Evolutionary conservation across 2,888 invertebrate genomes (phyloP), one percentile per base, ranked within the genome.

Genomic region (Aquatica leii): DNA sequence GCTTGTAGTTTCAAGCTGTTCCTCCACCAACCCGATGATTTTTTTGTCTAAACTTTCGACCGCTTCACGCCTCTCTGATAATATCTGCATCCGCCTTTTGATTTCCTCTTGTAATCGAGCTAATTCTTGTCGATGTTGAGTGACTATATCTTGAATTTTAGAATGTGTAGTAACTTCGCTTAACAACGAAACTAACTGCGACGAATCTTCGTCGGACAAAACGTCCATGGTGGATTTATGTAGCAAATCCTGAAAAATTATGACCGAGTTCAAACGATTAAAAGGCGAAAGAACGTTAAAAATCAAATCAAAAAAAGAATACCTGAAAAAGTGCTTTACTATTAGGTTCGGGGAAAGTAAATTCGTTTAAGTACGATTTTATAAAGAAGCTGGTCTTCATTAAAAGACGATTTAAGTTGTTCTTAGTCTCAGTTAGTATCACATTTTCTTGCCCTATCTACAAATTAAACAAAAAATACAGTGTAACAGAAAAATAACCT

Each of bases 51-150:
- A 84, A 71, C 87, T 84, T 74, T 90, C 88, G 60, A 92, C 88
- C 79, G 88, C 89, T 53, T 84, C 86, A 65, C 88, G 86, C 67
- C 88, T 86, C 18, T 88, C 86, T 43, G 87, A 86, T 18, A 86
- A 85, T 46, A 86, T 86, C 75, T 83, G 85, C 72, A 87, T 88
- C 73, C 86, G 87, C 59, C 81, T 86, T 76, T 85, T 86, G 1
- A 93, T 80, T 80, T 92, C 89, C 1, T 85, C 86, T 76, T 92
- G 92, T 56, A 93, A 73, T 40, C 87, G 87, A 20, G 87, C 85
- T 34, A 93, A 81, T 78, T 92, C 92, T 71, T 88, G 89, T 88
- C 92, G 17, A 80, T 91, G 91, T 82, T 89, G 86, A 71, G 87
- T 87, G 24, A 91, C 87, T 34, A 90, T 86, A 56, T 90, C 89